Conservation (phyloP, 1,140 invertebrate genomes). For the Diachasmimorpha longicaudata region DNA sequence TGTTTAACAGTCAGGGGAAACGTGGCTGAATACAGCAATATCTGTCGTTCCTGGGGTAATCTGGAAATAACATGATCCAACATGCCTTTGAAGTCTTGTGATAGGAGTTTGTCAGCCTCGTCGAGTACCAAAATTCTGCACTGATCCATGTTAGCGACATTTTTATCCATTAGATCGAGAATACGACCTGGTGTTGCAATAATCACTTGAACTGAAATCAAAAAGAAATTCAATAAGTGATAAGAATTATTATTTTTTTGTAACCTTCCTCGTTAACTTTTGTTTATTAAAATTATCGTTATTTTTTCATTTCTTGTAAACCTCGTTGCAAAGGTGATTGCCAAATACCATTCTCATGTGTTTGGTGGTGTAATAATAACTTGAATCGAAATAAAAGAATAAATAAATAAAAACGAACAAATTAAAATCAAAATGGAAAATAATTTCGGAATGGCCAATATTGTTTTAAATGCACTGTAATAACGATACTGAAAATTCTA, state of each 20-base stretch:
- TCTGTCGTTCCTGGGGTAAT: constrained; percentile 94
- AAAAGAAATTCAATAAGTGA: constrained; percentile 9
- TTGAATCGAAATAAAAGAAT: too few relatives aligned
- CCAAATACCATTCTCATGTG: too few relatives aligned
- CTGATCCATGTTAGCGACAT: constrained; percentile 93
- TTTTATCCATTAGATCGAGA: constrained; percentile 99
- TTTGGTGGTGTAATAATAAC: too few relatives aligned
- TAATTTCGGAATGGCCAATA: too few relatives aligned
- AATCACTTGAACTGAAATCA: constrained; percentile 90
- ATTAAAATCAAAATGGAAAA: too few relatives aligned
- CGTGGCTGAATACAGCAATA: constrained; percentile 98
- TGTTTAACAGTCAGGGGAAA: constrained; percentile 99
- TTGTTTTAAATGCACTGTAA: too few relatives aligned
- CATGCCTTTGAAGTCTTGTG: constrained; percentile 99
- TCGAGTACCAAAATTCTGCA: constrained; percentile 98
- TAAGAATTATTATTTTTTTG: too few relatives aligned
- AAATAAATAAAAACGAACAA: too few relatives aligned
- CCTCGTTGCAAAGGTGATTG: too few relatives aligned
- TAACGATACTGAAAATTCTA: constrained; percentile 44
- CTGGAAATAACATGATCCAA: constrained; percentile 94
- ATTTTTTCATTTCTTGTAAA: too few relatives aligned
- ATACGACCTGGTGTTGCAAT: constrained; percentile 99
- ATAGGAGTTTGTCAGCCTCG: constrained; percentile 98
- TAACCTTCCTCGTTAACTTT: not conserved
- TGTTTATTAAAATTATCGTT: too few relatives aligned